These are phyloP conservation scores for Nemoura dubitans DNA, from an alignment of 2,888 invertebrate genomes.

Conservation along the genomic window DNA sequence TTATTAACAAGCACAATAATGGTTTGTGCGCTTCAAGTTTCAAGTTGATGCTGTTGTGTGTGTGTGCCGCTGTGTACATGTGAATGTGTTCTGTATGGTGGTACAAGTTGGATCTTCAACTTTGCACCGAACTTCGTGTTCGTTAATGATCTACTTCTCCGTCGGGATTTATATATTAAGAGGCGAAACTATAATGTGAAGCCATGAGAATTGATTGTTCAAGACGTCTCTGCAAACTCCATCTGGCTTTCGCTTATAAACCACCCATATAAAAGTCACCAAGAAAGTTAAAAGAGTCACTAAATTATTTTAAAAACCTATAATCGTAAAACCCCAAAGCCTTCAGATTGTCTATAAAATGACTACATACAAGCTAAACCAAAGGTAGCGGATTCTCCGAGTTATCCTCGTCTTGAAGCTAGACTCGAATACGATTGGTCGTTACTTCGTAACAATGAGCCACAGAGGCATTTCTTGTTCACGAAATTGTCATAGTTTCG, in stretches of 20 bases:
- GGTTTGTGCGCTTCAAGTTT: background rate
- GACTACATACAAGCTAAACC: background rate
- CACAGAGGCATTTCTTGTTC: background rate
- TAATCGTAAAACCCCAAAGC: background rate
- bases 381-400: background rate
- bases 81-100: background rate
- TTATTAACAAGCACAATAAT: conserved; percentile 7
- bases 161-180: conserved; percentile 1
- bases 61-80: background rate
- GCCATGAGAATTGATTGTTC: background rate
- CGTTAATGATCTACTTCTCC: conserved; percentile 12
- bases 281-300: background rate
- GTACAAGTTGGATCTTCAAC: conserved; percentile 12
- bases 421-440: background rate
- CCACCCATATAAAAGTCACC: background rate
- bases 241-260: background rate
- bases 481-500: conserved; percentile 4
- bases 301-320: background rate
- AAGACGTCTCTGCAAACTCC: background rate
- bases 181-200: background rate
- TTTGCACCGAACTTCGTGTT: background rate
- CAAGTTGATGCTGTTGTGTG: background rate
- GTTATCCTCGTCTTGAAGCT: background rate
- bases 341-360: background rate
- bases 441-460: background rate